Evolutionary conservation across 2,888 invertebrate genomes (phyloP).

Genomic region (Pseudococcus longispinus): DNA sequence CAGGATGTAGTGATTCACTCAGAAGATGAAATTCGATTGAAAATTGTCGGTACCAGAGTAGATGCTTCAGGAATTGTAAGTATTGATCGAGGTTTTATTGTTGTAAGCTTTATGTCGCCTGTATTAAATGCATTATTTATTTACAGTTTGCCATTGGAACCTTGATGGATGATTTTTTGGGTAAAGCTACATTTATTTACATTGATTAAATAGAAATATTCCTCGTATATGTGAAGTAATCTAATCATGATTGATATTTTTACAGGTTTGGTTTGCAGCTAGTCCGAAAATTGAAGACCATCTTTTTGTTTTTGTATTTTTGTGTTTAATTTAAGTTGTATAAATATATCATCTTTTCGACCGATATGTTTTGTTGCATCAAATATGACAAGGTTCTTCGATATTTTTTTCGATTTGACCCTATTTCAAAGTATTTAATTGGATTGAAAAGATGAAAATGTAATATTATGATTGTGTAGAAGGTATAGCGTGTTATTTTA

Average conservation of each 20-base stretch:
- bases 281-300: not conserved
- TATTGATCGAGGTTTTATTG: conserved; percentile 60
- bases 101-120: not conserved
- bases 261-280: conserved; percentile 38
- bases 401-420: not conserved
- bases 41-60: conserved; percentile 98
- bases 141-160: conserved; percentile 98
- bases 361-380: too few relatives aligned
- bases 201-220: not conserved
- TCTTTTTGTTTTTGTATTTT: not conserved
- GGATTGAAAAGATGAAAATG: not conserved
- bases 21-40: conserved; percentile 95
- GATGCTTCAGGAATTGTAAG: conserved; percentile 98
- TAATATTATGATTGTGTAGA: not conserved
- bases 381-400: not conserved
- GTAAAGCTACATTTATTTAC: conserved; percentile 62
- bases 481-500: not conserved
- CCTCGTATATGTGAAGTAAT: not conserved
- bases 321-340: not conserved
- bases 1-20: conserved; percentile 93
- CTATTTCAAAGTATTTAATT: not conserved
- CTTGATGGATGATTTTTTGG: conserved; percentile 98
- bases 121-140: not conserved
- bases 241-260: not conserved
- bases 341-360: too few relatives aligned